Evolutionary conservation across 2,888 invertebrate species (phyloP), one percentile per base, ranked within the genome.

Genomic region (Chrysolina oricalcia): DNA sequence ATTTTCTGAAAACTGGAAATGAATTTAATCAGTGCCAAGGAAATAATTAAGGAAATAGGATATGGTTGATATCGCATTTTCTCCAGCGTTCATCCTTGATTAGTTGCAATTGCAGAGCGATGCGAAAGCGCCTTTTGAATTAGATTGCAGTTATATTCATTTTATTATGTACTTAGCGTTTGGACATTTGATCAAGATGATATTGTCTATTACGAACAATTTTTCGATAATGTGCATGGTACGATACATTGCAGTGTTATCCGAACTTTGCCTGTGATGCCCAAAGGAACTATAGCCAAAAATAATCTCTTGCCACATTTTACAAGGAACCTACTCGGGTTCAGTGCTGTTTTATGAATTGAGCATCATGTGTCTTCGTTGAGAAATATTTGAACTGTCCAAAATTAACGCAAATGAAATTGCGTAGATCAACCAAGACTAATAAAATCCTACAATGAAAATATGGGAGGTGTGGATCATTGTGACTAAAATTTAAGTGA

Each of bases 211-310:
- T n/a, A n/a, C n/a, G n/a, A n/a, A n/a, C n/a, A 56, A 21, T 56
- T 56, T 21, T 56, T 56, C 8, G 56, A 56, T 56, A 56, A 56
- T 56, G 56, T 23, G 56, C 19, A 56, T 56, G 50, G 50, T 17
- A 50, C 17, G 50, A 50, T 50, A 50, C 17, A 50, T 15, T 23
- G 23, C 0, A 11, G 23, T 56, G 19, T 15, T 78, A 73, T 79
- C 74, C 72, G 75, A 74, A 78, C 76, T 73, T 74, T 59, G 74
- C 75, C 73, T 66, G 72, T 65, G 70, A 72, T 64, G 76, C 75
- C 77, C 77, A 80, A 81, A 81, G 80, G 83, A 84, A 83, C 79
- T 83, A 78, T 81, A n/a, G n/a, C n/a, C n/a, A n/a, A n/a, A n/a
- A n/a, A n/a, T n/a, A n/a, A n/a, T n/a, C n/a, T n/a, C n/a, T n/a